Conservation (phyloP, 1,140 invertebrate species). For the Chlorops oryzae region DNA sequence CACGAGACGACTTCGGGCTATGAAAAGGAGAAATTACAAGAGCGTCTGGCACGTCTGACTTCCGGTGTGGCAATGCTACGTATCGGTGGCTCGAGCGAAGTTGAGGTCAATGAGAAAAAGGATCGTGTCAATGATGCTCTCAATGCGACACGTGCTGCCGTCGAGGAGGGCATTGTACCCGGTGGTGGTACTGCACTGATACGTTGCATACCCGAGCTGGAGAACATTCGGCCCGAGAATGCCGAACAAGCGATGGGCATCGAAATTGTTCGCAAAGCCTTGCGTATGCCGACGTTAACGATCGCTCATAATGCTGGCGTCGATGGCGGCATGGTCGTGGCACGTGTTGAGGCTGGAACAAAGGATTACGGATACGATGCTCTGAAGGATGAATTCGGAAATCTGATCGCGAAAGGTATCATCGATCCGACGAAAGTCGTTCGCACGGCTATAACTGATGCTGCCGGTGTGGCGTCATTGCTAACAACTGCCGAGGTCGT, state of each 20-base stretch:
- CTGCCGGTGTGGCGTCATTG: constrained; percentile 93
- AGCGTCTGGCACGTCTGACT: constrained; percentile 87
- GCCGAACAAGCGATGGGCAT: constrained; percentile 76
- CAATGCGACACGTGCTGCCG: constrained; percentile 94
- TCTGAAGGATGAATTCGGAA: constrained; percentile 83
- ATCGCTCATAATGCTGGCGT: constrained; percentile 96
- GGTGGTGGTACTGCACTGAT: constrained; percentile 93
- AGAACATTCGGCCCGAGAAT: constrained; percentile 66
- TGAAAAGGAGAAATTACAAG: constrained; percentile 95
- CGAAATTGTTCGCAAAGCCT: constrained; percentile 83
- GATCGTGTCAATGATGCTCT: constrained; percentile 97
- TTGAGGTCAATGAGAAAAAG: constrained; percentile 99
- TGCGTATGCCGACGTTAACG: constrained; percentile 87
- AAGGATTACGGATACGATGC: constrained; percentile 92
- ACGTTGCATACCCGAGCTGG: constrained; percentile 73
- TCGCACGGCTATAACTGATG: constrained; percentile 91
- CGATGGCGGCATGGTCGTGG: constrained; percentile 86
- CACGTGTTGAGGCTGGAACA: constrained; percentile 69
- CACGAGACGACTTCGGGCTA: constrained; percentile 93
- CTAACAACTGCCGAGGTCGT: constrained; percentile 96
- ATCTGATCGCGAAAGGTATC: constrained; percentile 94
- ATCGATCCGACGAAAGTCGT: constrained; percentile 99
- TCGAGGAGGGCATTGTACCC: constrained; percentile 98
- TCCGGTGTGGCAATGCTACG: constrained; percentile 94
- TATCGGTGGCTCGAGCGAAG: constrained; percentile 95